Conservation (phyloP, 2,113 vertebrate species). For the human (Homo sapiens) region DNA sequence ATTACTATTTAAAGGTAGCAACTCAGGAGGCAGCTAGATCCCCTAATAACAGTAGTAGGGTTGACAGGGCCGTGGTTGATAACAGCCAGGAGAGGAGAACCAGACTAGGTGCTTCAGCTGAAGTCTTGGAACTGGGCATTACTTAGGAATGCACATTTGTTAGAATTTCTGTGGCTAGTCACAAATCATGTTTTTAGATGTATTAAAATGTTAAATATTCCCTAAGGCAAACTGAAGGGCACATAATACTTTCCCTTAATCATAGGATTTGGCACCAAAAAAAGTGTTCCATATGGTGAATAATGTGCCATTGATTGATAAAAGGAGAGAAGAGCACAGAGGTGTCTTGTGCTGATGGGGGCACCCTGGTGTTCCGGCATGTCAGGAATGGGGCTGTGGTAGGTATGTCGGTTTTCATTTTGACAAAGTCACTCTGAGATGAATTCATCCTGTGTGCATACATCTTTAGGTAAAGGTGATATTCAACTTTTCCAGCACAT, state of each 20-base stretch:
- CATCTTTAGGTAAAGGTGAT: not conserved
- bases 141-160: not conserved
- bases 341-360: no score
- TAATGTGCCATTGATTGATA: not conserved
- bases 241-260: not conserved
- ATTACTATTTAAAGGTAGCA: not conserved
- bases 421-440: not conserved
- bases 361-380: not conserved
- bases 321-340: not conserved
- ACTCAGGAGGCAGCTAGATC: not conserved
- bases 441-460: not conserved
- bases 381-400: not conserved
- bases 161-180: not conserved
- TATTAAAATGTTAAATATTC: slow-evolving; percentile 23
- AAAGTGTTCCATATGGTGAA: not conserved
- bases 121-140: not conserved
- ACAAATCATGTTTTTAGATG: not conserved
- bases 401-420: not conserved
- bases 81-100: not conserved
- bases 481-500: not conserved
- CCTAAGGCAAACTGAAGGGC: not conserved
- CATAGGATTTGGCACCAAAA: not conserved
- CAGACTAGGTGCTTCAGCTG: not conserved
- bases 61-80: not conserved
- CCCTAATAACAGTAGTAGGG: not conserved